A percentile compares a stretch with the other conserved stretches of the same genome.
Evolutionary conservation across 2,113 vertebrate species (phyloP).

Genomic region (Cynoglossus semilaevis): DNA sequence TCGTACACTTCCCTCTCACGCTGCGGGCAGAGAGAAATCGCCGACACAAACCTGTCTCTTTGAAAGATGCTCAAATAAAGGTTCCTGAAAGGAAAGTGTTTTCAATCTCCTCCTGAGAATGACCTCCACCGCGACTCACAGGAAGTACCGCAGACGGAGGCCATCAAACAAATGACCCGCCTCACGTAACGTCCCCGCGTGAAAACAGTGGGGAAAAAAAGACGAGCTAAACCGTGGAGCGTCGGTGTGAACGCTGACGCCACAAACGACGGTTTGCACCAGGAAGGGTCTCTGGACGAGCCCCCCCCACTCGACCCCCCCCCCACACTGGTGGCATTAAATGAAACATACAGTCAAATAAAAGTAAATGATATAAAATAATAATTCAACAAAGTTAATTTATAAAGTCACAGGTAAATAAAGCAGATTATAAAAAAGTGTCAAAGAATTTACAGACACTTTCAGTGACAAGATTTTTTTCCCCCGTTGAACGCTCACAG

Average conservation of each 20-base stretch:
- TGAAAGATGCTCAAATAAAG: conserved; percentile 60
- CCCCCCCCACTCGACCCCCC: too few relatives aligned
- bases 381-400: too few relatives aligned
- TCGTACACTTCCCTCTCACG: conserved; percentile 29
- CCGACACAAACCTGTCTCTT: conserved; percentile 64
- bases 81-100: conserved; percentile 37
- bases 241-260: conserved; percentile 1
- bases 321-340: too few relatives aligned
- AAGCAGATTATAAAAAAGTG: too few relatives aligned
- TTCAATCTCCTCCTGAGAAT: conserved; percentile 45
- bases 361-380: too few relatives aligned
- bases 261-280: too few relatives aligned
- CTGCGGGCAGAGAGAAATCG: conserved; percentile 47
- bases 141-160: conserved; percentile 24
- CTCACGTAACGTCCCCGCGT: conserved; percentile 8
- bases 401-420: too few relatives aligned
- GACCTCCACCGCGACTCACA: conserved; percentile 40
- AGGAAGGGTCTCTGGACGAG: too few relatives aligned
- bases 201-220: conserved; percentile 10
- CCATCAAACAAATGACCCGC: conserved; percentile 6
- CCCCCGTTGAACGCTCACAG: too few relatives aligned
- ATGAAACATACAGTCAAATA: too few relatives aligned
- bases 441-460: too few relatives aligned
- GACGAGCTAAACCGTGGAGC: not conserved
- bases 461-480: too few relatives aligned